Conservation (phyloP, 2,797 vertebrate species). For the Echiichthys vipera region DNA sequence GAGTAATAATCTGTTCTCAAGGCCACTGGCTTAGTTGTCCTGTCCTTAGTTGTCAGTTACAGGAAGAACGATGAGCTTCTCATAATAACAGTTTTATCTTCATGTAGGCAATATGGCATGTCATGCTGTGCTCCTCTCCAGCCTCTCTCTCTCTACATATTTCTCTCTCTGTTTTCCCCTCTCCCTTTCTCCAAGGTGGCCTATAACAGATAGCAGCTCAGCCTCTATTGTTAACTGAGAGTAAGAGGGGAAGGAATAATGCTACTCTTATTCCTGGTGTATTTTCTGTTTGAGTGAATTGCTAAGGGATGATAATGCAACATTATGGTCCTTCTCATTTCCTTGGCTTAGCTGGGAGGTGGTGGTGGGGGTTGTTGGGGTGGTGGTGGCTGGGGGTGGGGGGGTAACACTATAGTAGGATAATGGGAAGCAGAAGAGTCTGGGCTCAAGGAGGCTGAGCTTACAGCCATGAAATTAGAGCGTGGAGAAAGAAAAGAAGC, state of each 20-base stretch:
- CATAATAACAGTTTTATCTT: constrained; percentile 65
- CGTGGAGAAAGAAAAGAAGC: constrained; percentile 70
- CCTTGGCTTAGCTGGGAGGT: constrained; percentile 45
- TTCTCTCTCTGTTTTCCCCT: not conserved
- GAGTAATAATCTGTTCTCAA: constrained; percentile 80
- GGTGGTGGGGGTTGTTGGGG: too few relatives aligned
- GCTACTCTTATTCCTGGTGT: constrained; percentile 71
- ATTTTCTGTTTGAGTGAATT: constrained; percentile 77
- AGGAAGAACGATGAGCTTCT: constrained; percentile 53
- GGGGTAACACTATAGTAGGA: constrained; percentile 62
- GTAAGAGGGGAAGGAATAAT: constrained; percentile 65
- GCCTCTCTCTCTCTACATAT: constrained; percentile 9
- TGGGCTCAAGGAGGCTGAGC: constrained; percentile 71
- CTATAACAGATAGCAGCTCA: constrained; percentile 50
- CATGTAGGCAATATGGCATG: constrained; percentile 44
- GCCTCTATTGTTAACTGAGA: constrained; percentile 67
- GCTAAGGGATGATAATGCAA: constrained; percentile 75
- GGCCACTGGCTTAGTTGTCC: constrained; percentile 34
- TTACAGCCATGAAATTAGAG: constrained; percentile 84
- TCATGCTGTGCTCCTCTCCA: constrained; percentile 27
- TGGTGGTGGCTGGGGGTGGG: not conserved
- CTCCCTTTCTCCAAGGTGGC: constrained; percentile 39
- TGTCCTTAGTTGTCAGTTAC: constrained; percentile 60
- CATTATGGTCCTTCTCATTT: constrained; percentile 71
- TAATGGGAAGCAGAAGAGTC: constrained; percentile 73